Conservation (phyloP, 2,888 invertebrate genomes). For the Laothoe populi region DNA sequence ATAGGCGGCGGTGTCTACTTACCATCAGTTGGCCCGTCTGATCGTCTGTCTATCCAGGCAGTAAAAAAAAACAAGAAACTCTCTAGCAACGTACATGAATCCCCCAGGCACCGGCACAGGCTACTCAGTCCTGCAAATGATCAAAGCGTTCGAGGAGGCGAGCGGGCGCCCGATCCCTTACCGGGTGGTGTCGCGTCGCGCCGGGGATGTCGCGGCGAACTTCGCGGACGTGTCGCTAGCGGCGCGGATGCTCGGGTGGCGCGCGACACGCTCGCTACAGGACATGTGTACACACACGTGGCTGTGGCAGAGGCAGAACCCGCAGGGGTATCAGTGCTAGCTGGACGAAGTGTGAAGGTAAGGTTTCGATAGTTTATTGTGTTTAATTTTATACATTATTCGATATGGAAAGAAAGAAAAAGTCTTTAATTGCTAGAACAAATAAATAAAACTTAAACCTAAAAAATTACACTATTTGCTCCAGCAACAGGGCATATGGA, state of each 20-base stretch:
- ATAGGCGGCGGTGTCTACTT: no score
- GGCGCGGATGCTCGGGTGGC: constrained; percentile 92
- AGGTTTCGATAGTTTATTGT: no score
- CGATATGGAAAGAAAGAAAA: no score
- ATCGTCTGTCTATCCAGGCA: no score
- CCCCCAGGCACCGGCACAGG: constrained; percentile 89
- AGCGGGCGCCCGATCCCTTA: constrained; percentile 90
- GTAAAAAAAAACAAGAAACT: no score
- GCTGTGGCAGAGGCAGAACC: constrained; percentile 94
- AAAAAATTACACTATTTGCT: no score
- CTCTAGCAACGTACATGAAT: background rate
- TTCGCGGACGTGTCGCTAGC: constrained; percentile 94
- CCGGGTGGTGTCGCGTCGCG: constrained; percentile 88
- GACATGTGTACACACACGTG: constrained; percentile 96
- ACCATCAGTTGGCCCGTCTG: no score
- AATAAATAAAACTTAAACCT: no score
- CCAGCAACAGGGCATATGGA: no score
- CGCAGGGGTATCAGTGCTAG: constrained; percentile 86
- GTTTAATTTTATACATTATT: no score
- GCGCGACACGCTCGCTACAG: constrained; percentile 88
- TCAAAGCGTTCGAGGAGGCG: constrained; percentile 91
- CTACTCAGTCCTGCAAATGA: constrained; percentile 94
- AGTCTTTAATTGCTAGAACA: no score
- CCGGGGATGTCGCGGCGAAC: constrained; percentile 93
- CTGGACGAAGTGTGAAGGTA: background rate